These are phyloP conservation scores for Drosophila takahashii DNA, from an alignment of 1,140 invertebrate species.

Conservation along the genomic window DNA sequence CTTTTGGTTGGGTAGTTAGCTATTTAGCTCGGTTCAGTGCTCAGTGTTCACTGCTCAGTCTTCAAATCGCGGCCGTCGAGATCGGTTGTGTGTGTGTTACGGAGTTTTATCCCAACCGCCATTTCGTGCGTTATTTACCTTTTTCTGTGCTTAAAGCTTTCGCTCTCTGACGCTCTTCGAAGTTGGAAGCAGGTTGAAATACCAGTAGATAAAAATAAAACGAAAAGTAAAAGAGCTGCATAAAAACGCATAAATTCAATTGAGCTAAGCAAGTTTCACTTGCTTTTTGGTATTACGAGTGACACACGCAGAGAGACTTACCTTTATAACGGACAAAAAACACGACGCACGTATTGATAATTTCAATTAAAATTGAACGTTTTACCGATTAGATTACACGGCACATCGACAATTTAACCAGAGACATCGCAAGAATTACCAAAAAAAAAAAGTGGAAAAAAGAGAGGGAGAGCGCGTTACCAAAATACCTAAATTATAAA, in stretches of 20 bases:
- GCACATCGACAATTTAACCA: slow-evolving; percentile 41
- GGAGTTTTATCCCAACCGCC: slow-evolving; percentile 15
- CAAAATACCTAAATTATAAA: slow-evolving; percentile 55
- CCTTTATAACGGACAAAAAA: slow-evolving; percentile 33
- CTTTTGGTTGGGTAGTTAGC: slow-evolving; percentile 3
- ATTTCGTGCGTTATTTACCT: slow-evolving; percentile 41
- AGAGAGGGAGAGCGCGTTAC: slow-evolving; percentile 22
- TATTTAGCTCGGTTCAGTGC: too few relatives aligned
- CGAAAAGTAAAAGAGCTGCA: slow-evolving; percentile 76
- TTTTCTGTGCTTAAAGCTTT: slow-evolving; percentile 61
- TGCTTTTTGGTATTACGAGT: slow-evolving; percentile 15
- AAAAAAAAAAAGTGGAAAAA: slow-evolving; percentile 33
- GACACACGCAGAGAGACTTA: slow-evolving; percentile 22
- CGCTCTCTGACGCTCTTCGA: slow-evolving; percentile 7
- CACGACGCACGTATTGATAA: slow-evolving; percentile 68
- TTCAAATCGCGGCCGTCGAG: slow-evolving; percentile 62
- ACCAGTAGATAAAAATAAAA: slow-evolving; percentile 75
- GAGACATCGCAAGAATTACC: slow-evolving; percentile 35
- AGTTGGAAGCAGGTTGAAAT: slow-evolving; percentile 53
- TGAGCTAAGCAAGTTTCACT: slow-evolving; percentile 65
- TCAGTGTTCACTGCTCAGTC: slow-evolving; percentile 54
- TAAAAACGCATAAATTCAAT: slow-evolving; percentile 57
- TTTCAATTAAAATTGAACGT: slow-evolving; percentile 56
- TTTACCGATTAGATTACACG: slow-evolving; percentile 72
- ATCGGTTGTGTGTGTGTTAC: slow-evolving; percentile 58